Base-by-base conservation (phyloP, 2,888 invertebrate species). In the Campoplex capitator region DNA sequence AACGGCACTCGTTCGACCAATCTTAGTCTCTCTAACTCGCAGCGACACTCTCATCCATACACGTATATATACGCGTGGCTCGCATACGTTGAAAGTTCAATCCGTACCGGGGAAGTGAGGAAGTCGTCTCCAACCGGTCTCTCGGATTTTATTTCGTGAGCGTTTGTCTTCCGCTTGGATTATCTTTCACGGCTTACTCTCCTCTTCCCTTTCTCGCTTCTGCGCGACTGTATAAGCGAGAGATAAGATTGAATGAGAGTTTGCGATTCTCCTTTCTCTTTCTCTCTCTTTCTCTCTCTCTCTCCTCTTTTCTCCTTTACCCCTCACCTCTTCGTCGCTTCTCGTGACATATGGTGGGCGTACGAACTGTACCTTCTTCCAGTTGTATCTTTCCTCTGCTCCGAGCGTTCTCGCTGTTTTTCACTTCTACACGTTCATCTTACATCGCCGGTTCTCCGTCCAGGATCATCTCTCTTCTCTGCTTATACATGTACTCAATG, bases 101-200 rank as follows among this genome's bases (percentile, higher is more conserved):
- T 76, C 35, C 48, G 62, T n/a, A 74, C 87, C 65, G 73, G 81
- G 88, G 88, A 88, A 89, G 88, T 84, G 86, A 91, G 90, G 90
- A 91, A 92, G 91, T 89, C 89, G 85, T 83, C 85, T 85, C 84
- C 87, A 90, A 91, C 92, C 90, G 92, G 91, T 91, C 89, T 58
- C 89, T 56, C 89, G 91, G 90, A 91, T 91, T 92, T 92, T 92
- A 92, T 92, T 92, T 92, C 91, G 91, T 89, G 89, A 88, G 89
- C 91, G 92, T 92, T 91, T 91, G 89, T 91, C 92, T 92, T 92
- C 91, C 91, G 89, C 91, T 90, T 89, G 92, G 91, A 90, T 92
- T 92, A 92, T 87, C 84, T 87, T 87, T 87, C 87, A 87, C 84
- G 84, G 82, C 75, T 87, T 70, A 79, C 85, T 83, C 79, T 75